phyloP scores from a whole-genome alignment of 2,113 vertebrate genomes.

The Prochilodus magdalenae region DNA sequence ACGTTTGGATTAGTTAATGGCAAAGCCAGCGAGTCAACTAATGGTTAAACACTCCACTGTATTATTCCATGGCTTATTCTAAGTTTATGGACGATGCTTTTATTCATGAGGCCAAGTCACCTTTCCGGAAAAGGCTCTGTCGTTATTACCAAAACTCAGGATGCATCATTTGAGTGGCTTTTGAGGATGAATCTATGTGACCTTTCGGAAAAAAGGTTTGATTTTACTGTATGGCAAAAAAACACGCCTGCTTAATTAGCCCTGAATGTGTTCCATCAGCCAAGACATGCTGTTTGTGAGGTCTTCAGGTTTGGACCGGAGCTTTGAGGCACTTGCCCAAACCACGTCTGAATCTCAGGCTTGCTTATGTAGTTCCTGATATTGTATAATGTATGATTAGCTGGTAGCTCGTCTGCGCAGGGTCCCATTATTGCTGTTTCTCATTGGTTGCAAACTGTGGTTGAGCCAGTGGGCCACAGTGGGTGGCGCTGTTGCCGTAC shows the following conservation, averaged over 20 bases:
- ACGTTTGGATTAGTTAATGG: constrained; percentile 37
- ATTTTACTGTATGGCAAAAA: too few species aligned
- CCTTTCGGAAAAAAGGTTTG: neutral
- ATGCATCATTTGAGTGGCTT: neutral
- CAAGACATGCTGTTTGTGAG: neutral
- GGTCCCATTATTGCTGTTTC: too few species aligned
- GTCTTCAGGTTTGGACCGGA: neutral
- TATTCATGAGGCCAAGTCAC: constrained; percentile 24
- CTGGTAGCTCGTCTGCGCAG: too few species aligned
- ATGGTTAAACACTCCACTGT: constrained; percentile 28
- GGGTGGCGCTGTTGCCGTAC: too few species aligned
- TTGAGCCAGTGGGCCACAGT: too few species aligned
- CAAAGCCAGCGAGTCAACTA: neutral
- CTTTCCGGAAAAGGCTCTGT: constrained; percentile 28
- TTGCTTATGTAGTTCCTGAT: neutral
- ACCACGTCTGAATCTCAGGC: too few species aligned
- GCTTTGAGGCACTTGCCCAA: neutral
- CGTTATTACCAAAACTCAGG: constrained; percentile 19
- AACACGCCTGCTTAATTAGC: too few species aligned
- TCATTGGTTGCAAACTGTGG: too few species aligned
- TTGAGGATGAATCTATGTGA: neutral
- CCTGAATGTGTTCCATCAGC: neutral
- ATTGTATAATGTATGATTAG: too few species aligned
- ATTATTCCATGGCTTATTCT: constrained; percentile 33
- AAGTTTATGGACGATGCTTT: constrained; percentile 39